These are phyloP conservation scores for Prunella fulvescens DNA, from an alignment of 2,113 vertebrate species.

Conservation along the genomic window DNA sequence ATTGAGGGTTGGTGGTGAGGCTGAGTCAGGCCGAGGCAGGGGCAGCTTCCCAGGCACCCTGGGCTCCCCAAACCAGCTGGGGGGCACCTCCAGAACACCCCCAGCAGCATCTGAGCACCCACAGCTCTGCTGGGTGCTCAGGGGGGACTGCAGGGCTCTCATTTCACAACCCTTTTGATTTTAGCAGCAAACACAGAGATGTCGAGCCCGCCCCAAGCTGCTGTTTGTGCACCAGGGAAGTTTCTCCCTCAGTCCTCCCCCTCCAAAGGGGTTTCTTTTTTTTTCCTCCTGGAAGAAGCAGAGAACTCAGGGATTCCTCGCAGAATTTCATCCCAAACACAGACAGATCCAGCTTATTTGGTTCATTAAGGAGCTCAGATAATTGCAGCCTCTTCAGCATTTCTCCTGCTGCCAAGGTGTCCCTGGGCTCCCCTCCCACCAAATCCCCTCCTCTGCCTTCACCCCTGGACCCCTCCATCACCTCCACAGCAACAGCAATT, in stretches of 20 bases:
- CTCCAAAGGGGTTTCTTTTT: not conserved
- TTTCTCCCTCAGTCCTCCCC: not conserved
- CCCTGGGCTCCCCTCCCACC: not conserved
- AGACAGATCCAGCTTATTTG: fast-evolving
- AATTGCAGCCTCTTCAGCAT: fast-evolving
- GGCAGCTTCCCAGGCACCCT: not conserved
- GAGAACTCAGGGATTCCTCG: not conserved
- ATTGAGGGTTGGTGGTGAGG: not conserved
- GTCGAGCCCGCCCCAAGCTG: not conserved
- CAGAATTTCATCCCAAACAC: fast-evolving
- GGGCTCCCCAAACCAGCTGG: not conserved
- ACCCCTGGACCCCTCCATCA: fast-evolving
- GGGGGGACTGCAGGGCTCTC: fast-evolving
- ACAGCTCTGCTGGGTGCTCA: not conserved
- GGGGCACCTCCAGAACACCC: not conserved
- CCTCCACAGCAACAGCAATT: fast-evolving
- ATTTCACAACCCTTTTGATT: fast-evolving
- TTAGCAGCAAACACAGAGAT: fast-evolving
- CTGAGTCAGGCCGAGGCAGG: not conserved
- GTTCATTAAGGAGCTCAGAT: not conserved
- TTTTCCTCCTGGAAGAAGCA: not conserved
- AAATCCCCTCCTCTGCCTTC: not conserved
- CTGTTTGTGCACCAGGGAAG: not conserved
- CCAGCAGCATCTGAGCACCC: not conserved
- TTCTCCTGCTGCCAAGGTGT: not conserved